Evolutionary conservation across 2,888 invertebrate species (phyloP), one percentile per base, ranked within the genome.

Genomic region (Frankliniella intonsa): DNA sequence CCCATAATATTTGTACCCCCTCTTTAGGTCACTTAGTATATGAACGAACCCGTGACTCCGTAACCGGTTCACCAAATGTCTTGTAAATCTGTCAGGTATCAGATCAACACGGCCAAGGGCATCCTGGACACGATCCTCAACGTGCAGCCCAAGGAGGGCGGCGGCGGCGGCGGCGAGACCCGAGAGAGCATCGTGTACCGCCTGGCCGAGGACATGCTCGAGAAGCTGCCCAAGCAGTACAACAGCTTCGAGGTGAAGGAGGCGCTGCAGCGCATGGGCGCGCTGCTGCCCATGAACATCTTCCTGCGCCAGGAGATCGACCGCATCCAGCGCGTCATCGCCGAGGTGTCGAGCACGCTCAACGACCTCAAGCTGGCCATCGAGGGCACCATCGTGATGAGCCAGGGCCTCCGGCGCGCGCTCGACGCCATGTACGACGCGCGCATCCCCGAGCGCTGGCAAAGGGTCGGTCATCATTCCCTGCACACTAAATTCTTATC

Each of bases 381-480:
- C 84, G 98, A 98, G 86, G 98, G 98, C 55, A 98, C 97, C 0
- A 98, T 98, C 85, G 94, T 98, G 50, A 98, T 98, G 98, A 97
- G 97, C 86, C 96, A 97, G 87, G 93, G 92, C 38, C 90, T 98
- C 51, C 90, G 95, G 83, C 94, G 95, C 85, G 95, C 97, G 0
- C 89, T 98, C 62, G 97, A 98, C 87, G 95, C 97, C 19, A 98
- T 98, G 96, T 98, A 97, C 87, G 98, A 98, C 87, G 98, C 98
- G 2, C 91, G 97, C 84, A 95, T 98, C 84, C 98, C 98, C 0
- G 94, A 94, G 83, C 92, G 92, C 83, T 98, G 98, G 98, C 92
- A 93, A 86, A 97, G 96, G 92, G 95, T 94, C 85, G 22, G 81
- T 51, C 27, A 11, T 38, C 25, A 80, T 38, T 3, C 49, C 38